Conservation (phyloP, 2,888 invertebrate species). For the Sisyra nigra region DNA sequence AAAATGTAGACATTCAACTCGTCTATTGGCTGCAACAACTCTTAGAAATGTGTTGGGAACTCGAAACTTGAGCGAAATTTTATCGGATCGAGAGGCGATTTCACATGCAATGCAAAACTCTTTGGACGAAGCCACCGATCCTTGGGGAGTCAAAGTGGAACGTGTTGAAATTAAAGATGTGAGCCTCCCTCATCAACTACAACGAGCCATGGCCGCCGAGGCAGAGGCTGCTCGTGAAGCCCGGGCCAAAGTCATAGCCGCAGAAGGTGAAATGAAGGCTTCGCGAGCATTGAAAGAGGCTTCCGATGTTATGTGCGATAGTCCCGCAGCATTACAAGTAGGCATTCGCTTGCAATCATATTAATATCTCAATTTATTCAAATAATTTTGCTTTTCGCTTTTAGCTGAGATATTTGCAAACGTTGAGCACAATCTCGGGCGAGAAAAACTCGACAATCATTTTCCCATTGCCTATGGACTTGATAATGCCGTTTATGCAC, state of each 20-base stretch:
- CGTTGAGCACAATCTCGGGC: slow-evolving; percentile 77
- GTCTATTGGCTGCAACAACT: slow-evolving; percentile 69
- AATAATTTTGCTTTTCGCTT: slow-evolving; percentile 18
- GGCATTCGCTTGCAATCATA: slow-evolving; percentile 5
- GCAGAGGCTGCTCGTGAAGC: slow-evolving; percentile 68
- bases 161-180: slow-evolving; percentile 87
- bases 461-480: slow-evolving; percentile 81
- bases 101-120: slow-evolving; percentile 79
- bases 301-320: slow-evolving; percentile 67
- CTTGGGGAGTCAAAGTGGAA: slow-evolving; percentile 89
- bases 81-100: slow-evolving; percentile 83
- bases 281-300: slow-evolving; percentile 75
- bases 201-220: slow-evolving; percentile 71
- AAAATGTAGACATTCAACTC: slow-evolving; percentile 54
- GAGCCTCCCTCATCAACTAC: slow-evolving; percentile 56
- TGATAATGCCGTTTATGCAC: slow-evolving; percentile 37
- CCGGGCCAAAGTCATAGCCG: slow-evolving; percentile 65
- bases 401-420: slow-evolving; percentile 75
- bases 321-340: slow-evolving; percentile 65
- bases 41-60: slow-evolving; percentile 85
- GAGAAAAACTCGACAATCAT: slow-evolving; percentile 93
- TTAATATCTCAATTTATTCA: not conserved
- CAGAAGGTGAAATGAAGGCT: slow-evolving; percentile 76
- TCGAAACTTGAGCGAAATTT: slow-evolving; percentile 75
- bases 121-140: slow-evolving; percentile 75